phyloP scores from a whole-genome alignment of 2,797 vertebrate genomes.

The Mus caroli region DNA sequence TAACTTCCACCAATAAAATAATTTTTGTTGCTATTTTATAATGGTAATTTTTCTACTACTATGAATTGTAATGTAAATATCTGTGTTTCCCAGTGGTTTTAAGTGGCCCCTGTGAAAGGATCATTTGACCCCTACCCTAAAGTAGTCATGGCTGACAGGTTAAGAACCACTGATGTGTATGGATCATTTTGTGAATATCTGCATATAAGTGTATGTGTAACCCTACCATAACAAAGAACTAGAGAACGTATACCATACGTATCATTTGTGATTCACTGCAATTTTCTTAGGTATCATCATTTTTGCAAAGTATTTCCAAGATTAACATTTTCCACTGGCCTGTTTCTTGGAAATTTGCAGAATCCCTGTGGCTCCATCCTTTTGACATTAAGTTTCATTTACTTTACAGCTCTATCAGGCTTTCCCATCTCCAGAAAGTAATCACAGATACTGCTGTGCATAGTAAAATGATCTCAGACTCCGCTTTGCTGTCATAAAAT shows the following conservation, averaged over 20 bases:
- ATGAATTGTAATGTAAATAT: background rate
- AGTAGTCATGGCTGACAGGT: background rate
- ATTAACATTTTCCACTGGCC: background rate
- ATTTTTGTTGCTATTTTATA: background rate
- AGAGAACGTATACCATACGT: background rate
- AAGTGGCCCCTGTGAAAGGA: background rate
- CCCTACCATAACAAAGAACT: background rate
- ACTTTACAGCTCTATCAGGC: background rate
- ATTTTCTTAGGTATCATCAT: constrained; percentile 12
- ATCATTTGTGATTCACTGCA: background rate
- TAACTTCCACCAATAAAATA: background rate
- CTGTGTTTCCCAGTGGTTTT: background rate
- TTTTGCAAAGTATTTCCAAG: constrained; percentile 2
- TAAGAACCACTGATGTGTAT: background rate
- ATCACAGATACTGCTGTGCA: background rate
- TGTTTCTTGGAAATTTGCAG: background rate
- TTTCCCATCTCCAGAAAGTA: background rate
- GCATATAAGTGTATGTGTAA: background rate
- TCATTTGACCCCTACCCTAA: background rate
- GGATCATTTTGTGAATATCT: background rate
- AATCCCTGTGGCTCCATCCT: background rate
- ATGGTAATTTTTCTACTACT: background rate
- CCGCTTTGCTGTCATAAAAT: background rate
- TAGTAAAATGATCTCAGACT: background rate
- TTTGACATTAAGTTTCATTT: constrained; percentile 1